Evolutionary conservation across 2,113 vertebrate genomes (phyloP).

Genomic region (Geothlypis trichas): DNA sequence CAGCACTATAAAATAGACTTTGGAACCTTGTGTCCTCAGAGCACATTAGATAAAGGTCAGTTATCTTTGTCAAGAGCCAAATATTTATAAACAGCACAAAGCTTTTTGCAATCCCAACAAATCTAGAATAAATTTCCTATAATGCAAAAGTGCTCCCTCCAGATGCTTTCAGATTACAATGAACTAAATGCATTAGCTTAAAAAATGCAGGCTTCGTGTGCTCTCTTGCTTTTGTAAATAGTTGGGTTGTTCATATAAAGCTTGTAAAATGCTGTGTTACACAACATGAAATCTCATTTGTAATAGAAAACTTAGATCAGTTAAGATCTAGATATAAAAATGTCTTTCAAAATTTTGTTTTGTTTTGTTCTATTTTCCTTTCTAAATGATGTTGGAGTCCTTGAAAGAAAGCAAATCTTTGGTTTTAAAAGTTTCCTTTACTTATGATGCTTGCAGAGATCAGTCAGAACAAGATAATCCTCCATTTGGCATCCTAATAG

Average conservation of each 20-base stretch:
- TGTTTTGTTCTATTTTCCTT: background rate
- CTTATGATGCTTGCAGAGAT: background rate
- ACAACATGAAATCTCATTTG: background rate
- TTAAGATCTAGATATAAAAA: background rate
- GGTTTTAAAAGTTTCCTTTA: background rate
- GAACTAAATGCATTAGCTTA: slow-evolving; percentile 48
- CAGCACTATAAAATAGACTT: background rate
- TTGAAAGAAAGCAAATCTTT: background rate
- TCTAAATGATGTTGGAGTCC: background rate
- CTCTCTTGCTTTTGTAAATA: slow-evolving; percentile 13
- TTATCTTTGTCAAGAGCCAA: slow-evolving; percentile 20
- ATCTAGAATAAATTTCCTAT: slow-evolving; percentile 55
- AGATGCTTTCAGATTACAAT: slow-evolving; percentile 48
- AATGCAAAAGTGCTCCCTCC: slow-evolving; percentile 6
- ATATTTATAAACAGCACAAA: slow-evolving; percentile 28
- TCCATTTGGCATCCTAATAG: slow-evolving; percentile 18
- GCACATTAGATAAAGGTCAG: background rate
- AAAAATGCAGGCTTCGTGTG: background rate
- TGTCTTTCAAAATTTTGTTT: background rate
- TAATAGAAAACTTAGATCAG: background rate
- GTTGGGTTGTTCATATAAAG: slow-evolving; percentile 4
- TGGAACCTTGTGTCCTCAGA: background rate
- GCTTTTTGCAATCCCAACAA: slow-evolving; percentile 13
- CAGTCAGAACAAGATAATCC: slow-evolving; percentile 15
- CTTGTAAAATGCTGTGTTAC: background rate